Base-by-base conservation (phyloP, 2,113 vertebrate genomes). In the Carassius carassius region DNA sequence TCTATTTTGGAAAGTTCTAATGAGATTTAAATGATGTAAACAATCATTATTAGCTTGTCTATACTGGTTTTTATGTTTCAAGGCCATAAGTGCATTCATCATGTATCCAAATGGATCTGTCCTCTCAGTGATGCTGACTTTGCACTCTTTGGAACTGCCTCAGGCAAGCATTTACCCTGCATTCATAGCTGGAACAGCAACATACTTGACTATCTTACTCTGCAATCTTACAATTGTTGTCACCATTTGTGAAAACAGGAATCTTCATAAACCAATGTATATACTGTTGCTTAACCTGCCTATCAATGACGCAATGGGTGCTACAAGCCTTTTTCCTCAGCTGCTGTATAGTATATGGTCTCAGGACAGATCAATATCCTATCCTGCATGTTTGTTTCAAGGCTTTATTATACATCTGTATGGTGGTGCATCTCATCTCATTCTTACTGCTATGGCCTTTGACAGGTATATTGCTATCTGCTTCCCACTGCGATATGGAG, bases 401-500 rank as follows among this genome's bases (percentile, higher is more conserved):
- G 58, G 75, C 0, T 78, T 78, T 58, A 7, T 78, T 44, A 12
- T 79, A 19, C 77, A 63, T 6, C 5, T 79, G 10, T 63, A 62
- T 25, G 58, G 58, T 11, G 56, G 78, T 23, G 35, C 17, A 4
- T 63, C 56, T 79, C 21, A 79, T 62, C 7, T 60, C 6, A 63
- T 44, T 63, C 56, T 79, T 0, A 79, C 54, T 1, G 77, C 35
- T 23, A 79, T 79, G 78, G 78, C 78, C 19, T 63, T 16, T n/a
- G 78, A 79, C 58, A n/a, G 78, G 58, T 63, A 63, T 41, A 47
- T 80, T n/a, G 78, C 58, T 12, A 80, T 80, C n/a, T 62, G 58
- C 56, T 44, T 14, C 8, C 78, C 78, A 7, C 8, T 65, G 21
- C n/a, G 78, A 41, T 80, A 80, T 14, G 78, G 58, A 83, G 81